These are phyloP conservation scores for Scaptomyza polygonia DNA, from an alignment of 2,888 invertebrate genomes.

Conservation along the genomic window DNA sequence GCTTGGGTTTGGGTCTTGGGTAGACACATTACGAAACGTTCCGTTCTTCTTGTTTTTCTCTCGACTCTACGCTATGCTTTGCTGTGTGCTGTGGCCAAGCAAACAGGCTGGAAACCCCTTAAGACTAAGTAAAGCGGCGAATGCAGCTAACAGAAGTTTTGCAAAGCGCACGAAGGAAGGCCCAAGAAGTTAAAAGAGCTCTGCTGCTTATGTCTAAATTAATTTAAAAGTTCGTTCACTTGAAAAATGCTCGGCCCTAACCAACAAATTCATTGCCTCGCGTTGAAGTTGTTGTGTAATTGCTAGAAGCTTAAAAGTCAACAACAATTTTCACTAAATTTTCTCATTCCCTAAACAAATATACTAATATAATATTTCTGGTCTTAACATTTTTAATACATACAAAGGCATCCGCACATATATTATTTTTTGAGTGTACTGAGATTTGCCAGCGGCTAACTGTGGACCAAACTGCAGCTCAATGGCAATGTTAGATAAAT, in stretches of 20 bases:
- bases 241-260: conserved; percentile 48
- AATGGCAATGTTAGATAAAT: background rate
- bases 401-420: background rate
- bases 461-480: conserved; percentile 18
- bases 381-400: no score
- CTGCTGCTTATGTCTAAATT: conserved; percentile 76
- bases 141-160: conserved; percentile 30
- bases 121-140: conserved; percentile 33
- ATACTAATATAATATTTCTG: no score
- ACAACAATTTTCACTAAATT: background rate
- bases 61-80: background rate
- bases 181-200: conserved; percentile 68
- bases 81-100: no score
- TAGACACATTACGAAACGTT: conserved; percentile 62
- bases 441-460: conserved; percentile 63
- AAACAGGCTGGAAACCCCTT: conserved; percentile 43
- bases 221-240: conserved; percentile 79
- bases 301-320: background rate
- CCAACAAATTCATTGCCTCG: background rate
- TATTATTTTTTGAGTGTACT: conserved; percentile 7
- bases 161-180: background rate
- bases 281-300: background rate
- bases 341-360: background rate
- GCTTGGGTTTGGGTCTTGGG: conserved; percentile 52
- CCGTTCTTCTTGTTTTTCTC: conserved; percentile 4